Evolutionary conservation across 1,140 invertebrate species (phyloP), one percentile per base, ranked within the genome.

Genomic region (Atta cephalotes): DNA sequence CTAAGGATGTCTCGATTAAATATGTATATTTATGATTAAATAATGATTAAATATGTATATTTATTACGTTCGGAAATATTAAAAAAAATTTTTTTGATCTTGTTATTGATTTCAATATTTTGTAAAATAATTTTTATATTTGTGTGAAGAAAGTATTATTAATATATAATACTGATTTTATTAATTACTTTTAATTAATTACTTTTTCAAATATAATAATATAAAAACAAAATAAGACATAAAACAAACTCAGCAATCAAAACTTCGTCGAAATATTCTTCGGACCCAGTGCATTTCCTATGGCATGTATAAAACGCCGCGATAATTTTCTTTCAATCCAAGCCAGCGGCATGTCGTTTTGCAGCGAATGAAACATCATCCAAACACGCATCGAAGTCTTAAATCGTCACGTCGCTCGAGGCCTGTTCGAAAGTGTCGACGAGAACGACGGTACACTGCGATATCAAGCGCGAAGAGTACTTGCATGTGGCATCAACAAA

Each of bases 321-420:
- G 72, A 89, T 87, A 84, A 79, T 84, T 84, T 62, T 71, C 58
- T 74, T 84, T 74, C 70, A 56, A 66, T 80, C 63, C 14, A 35
- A 80, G 49, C 78, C 78, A 49, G 63, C 78, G 45, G 78, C 28
- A 39, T 14, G 28, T 35, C 63, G 49, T 21, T 79, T 65, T 53
- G 78, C 63, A 51, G 78, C 49, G 31, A 80, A 80, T 80, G 78
- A 80, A 80, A 80, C 78, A 80, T 68, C 78, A 70, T 39, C 63
- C 63, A 68, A 80, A 80, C 63, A 68, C 63, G 78, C 78, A 56
- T 25, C 63, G 49, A 53, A 68, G 78, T 80, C 78, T 80, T 80
- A 80, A 80, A 80, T 80, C 63, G 63, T 80, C 49, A 68, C 49
- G 78, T 80, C 78, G 78, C 78, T 80, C 31, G 63, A 80, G 63